Conservation (phyloP, 2,797 vertebrate species). For the Gambusia yucatana region DNA sequence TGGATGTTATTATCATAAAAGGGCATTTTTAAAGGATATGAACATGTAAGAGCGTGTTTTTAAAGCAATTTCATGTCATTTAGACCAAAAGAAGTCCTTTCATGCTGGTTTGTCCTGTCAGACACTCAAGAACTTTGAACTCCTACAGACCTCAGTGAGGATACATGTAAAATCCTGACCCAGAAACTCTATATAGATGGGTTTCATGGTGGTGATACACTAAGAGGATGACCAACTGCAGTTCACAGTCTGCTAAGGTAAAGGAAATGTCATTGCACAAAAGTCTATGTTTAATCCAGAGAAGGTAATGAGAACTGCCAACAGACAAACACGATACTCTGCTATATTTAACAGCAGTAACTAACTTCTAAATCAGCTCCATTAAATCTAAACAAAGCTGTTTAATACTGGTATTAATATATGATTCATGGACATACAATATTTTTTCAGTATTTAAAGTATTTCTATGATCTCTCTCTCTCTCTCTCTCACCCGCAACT, state of each 20-base stretch:
- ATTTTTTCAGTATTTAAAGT: background rate
- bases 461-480: background rate
- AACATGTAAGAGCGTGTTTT: conserved; percentile 66
- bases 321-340: background rate
- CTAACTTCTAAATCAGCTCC: background rate
- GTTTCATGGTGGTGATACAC: conserved; percentile 65
- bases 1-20: conserved; percentile 56
- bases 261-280: conserved; percentile 68
- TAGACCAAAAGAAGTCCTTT: conserved; percentile 65
- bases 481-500: background rate
- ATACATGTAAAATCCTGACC: conserved; percentile 73
- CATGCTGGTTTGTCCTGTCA: conserved; percentile 51
- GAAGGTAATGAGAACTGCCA: background rate
- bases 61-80: conserved; percentile 66
- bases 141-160: conserved; percentile 64
- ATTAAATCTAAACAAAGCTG: background rate
- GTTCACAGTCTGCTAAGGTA: conserved; percentile 57
- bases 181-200: conserved; percentile 73
- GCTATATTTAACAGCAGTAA: background rate
- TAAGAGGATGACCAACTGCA: conserved; percentile 54
- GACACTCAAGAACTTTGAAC: conserved; percentile 80
- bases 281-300: conserved; percentile 26
- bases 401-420: background rate
- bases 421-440: background rate
- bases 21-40: conserved; percentile 52